Evolutionary conservation across 2,888 invertebrate genomes (phyloP).

Genomic region (Caenorhabditis afra): DNA sequence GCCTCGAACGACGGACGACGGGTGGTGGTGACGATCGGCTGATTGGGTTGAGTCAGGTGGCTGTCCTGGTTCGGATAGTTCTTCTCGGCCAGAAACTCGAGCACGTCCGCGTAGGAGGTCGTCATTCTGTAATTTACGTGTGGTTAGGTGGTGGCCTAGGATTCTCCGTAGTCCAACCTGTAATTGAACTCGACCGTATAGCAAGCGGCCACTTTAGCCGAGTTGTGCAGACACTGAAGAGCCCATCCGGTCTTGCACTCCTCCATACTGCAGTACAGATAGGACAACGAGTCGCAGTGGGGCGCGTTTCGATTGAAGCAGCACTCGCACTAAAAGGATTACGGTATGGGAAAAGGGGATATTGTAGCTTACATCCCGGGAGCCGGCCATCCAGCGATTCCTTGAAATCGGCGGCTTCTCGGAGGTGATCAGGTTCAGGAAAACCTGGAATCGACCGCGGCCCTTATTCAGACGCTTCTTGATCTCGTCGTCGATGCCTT

Average conservation of each 20-base stretch:
- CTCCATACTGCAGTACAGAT: slow-evolving; percentile 76
- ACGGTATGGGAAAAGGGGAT: neutral
- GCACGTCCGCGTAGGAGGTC: slow-evolving; percentile 71
- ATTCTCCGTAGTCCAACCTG: no score
- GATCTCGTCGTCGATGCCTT: slow-evolving; percentile 79
- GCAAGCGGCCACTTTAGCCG: slow-evolving; percentile 78
- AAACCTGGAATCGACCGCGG: slow-evolving; percentile 80
- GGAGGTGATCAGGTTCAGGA: slow-evolving; percentile 78
- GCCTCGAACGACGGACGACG: slow-evolving; percentile 38
- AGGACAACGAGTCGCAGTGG: slow-evolving; percentile 63
- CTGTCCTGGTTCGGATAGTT: slow-evolving; percentile 77
- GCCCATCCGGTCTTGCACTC: slow-evolving; percentile 80
- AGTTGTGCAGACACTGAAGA: slow-evolving; percentile 79
- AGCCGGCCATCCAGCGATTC: slow-evolving; percentile 76
- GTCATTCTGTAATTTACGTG: slow-evolving; percentile 74
- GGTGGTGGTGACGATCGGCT: slow-evolving; percentile 16
- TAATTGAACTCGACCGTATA: slow-evolving; percentile 79
- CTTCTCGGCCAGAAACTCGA: slow-evolving; percentile 76
- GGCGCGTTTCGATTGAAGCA: slow-evolving; percentile 60
- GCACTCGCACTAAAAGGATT: slow-evolving; percentile 61
- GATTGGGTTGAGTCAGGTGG: slow-evolving; percentile 31
- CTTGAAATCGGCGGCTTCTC: slow-evolving; percentile 76
- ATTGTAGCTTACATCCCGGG: slow-evolving; percentile 65
- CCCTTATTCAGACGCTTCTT: slow-evolving; percentile 73
- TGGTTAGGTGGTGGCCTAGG: no score